Evolutionary conservation across 2,888 invertebrate genomes (phyloP).

Genomic region (Oxystoma pomonae): DNA sequence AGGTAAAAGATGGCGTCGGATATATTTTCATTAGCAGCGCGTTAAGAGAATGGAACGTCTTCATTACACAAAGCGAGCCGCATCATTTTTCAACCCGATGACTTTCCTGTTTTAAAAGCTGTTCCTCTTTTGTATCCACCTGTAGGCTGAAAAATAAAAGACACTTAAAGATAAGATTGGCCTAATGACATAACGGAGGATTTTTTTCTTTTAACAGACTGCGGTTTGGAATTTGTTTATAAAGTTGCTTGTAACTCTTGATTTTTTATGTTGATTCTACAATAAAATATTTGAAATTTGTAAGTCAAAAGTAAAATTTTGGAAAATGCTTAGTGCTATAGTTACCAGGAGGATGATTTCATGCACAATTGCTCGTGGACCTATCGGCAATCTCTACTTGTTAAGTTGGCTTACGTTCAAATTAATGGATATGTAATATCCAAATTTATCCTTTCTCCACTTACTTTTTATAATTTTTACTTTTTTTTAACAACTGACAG

Average conservation of each 20-base stretch:
- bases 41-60: slow-evolving; percentile 45
- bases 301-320: too few relatives aligned
- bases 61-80: slow-evolving; percentile 41
- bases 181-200: background rate
- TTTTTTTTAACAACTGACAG: too few relatives aligned
- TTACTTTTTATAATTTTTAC: too few relatives aligned
- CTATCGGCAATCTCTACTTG: too few relatives aligned
- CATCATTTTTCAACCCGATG: slow-evolving; percentile 42
- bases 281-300: slow-evolving; percentile 2
- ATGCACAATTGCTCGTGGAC: too few relatives aligned
- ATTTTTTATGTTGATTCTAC: slow-evolving; percentile 2
- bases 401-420: too few relatives aligned
- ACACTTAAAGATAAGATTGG: background rate
- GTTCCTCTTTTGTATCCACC: background rate
- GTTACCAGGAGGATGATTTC: too few relatives aligned
- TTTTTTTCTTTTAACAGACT: too few relatives aligned
- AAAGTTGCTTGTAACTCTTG: too few relatives aligned
- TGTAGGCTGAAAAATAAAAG: background rate
- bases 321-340: too few relatives aligned
- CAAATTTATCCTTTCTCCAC: too few relatives aligned
- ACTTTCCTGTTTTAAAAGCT: slow-evolving; percentile 13
- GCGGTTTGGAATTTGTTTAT: background rate
- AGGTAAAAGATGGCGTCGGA: slow-evolving; percentile 39
- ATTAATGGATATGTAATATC: too few relatives aligned
- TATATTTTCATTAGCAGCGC: slow-evolving; percentile 44